These are phyloP conservation scores for Tor tambroides DNA, from an alignment of 2,113 vertebrate species.

Conservation along the genomic window DNA sequence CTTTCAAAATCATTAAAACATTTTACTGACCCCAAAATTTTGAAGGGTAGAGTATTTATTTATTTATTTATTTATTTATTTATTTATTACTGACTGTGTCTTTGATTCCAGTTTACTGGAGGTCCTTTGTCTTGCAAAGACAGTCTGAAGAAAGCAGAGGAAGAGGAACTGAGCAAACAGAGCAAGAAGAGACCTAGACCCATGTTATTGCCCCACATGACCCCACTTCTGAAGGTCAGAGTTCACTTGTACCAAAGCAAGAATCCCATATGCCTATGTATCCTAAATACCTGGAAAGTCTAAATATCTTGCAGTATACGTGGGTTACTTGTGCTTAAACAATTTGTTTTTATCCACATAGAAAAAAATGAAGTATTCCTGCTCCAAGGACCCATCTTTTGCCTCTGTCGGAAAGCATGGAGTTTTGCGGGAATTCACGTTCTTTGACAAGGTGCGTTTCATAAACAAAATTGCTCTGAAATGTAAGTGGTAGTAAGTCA, in stretches of 20 bases:
- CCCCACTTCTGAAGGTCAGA: conserved; percentile 78
- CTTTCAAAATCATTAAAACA: neutral
- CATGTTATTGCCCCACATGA: conserved; percentile 81
- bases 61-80: too few species aligned
- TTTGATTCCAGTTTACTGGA: conserved; percentile 86
- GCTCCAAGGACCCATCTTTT: conserved; percentile 93
- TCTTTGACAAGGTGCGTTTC: conserved; percentile 91
- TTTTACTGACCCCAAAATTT: neutral
- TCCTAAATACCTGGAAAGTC: neutral
- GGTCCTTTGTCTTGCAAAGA: conserved; percentile 88
- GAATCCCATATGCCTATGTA: neutral
- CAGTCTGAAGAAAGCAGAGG: conserved; percentile 83
- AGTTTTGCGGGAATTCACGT: conserved; percentile 94
- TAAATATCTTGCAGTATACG: neutral
- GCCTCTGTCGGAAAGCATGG: conserved; percentile 94
- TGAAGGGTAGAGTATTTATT: neutral
- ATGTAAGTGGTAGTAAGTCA: neutral
- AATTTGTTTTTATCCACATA: conserved; percentile 62
- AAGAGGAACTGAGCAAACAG: conserved; percentile 87
- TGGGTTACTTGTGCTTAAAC: conserved; percentile 3
- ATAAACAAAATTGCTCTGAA: neutral
- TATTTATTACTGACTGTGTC: too few species aligned
- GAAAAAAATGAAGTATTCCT: conserved; percentile 98
- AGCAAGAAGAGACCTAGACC: conserved; percentile 89
- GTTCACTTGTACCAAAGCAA: neutral